A percentile compares a stretch with the other conserved stretches of the same genome.
Evolutionary conservation across 2,113 vertebrate species (phyloP).

Genomic region (Xiphias gladius): DNA sequence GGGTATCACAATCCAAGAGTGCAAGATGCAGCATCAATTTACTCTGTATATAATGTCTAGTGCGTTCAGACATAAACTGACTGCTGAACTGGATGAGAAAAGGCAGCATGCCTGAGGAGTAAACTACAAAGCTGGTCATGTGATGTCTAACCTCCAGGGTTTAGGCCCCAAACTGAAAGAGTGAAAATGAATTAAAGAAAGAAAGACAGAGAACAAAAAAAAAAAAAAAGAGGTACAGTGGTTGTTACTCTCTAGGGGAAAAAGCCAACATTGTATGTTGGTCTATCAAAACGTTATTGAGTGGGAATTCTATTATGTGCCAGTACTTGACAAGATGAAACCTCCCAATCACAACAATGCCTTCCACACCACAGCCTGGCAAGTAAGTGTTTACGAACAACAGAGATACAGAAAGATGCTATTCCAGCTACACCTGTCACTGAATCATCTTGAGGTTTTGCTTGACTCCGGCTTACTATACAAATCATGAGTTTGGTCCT

Average conservation of each 20-base stretch:
- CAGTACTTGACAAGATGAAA: constrained; percentile 19
- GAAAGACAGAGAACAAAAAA: not conserved
- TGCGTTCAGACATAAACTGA: constrained; percentile 27
- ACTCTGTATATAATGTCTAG: not conserved
- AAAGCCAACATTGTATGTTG: not conserved
- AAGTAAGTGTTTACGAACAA: not conserved
- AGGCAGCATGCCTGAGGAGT: constrained; percentile 28
- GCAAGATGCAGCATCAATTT: constrained; percentile 18
- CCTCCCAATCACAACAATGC: not conserved
- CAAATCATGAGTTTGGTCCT: constrained; percentile 68
- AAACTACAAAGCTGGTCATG: constrained; percentile 21
- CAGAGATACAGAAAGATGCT: constrained; percentile 12
- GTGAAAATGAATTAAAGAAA: constrained; percentile 15
- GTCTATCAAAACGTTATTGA: not conserved
- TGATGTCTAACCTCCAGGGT: constrained; percentile 21
- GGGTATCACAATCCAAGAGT: constrained; percentile 8
- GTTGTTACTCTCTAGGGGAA: constrained; percentile 18
- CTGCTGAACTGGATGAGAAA: constrained; percentile 10
- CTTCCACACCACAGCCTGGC: not conserved
- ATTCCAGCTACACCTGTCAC: constrained; percentile 29
- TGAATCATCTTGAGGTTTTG: constrained; percentile 22
- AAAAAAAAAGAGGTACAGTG: not conserved
- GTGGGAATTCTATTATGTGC: constrained; percentile 9
- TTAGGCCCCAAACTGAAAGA: constrained; percentile 25
- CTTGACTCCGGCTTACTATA: constrained; percentile 21